Evolutionary conservation across 2,113 vertebrate genomes (phyloP), one percentile per base, ranked within the genome.

Genomic region (Opisthocomus hoazin): DNA sequence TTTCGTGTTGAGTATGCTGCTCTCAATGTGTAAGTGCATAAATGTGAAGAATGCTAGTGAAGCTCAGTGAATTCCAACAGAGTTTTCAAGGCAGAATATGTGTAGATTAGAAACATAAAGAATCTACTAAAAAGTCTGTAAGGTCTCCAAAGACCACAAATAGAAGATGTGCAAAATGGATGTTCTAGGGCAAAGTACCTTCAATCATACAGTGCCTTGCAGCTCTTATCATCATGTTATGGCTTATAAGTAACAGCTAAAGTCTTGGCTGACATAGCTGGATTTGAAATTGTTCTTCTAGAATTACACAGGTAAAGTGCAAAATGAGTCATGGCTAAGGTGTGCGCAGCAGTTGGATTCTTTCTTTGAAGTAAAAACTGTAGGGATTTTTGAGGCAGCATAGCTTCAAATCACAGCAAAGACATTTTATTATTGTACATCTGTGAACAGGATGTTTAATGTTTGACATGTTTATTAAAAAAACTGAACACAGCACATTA

Each of bases 381-480:
- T 37, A 54, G 39, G 45, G 2, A n/a, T 94, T 90, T 90, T 50
- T 89, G 82, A 91, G 91, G 64, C 76, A 89, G 58, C 54, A 30
- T 30, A 71, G 73, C 53, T 91, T 79, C 74, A 89, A 84, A 91
- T 64, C 83, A 60, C 70, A 87, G 78, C 24, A 70, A 94, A 93
- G 78, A 34, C 77, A 46, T 91, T 96, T 94, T 94, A 80, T 96
- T 93, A 46, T 10, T 37, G 66, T 80, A 74, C 90, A 90, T 91
- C 94, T 95, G 91, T 23, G 84, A 95, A 61, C 70, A 76, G 87
- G 87, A 95, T 53, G 36, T 57, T 96, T 79, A 94, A 87, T 93
- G 84, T 85, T 95, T 93, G 96, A 87, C 84, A 43, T 77, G 91
- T 96, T 97, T 96, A 96, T 96, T 96, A 95, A 95, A 95, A 96